Conservation (phyloP, 2,888 invertebrate genomes). For the Diplazon laetatorius region DNA sequence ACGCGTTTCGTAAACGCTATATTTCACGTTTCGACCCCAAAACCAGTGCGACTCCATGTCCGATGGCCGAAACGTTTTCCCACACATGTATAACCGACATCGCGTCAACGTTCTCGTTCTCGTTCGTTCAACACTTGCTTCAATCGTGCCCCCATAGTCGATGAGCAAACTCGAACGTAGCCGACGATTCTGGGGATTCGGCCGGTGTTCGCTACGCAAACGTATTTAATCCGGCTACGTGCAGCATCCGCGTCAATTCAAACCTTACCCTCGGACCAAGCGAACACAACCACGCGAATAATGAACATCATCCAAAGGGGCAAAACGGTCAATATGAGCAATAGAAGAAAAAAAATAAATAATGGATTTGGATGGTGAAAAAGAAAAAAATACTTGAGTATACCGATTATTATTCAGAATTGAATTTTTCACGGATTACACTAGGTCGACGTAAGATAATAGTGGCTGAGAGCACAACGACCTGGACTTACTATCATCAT, state of each 20-base stretch:
- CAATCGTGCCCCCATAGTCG: conserved; percentile 12
- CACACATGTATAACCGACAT: too few species aligned
- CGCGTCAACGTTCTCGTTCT: too few species aligned
- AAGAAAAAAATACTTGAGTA: too few species aligned
- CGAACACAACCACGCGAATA: too few species aligned
- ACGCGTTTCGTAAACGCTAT: conserved; percentile 48
- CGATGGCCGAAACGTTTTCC: conserved; percentile 5
- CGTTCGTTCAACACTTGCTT: conserved; percentile 4
- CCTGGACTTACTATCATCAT: too few species aligned
- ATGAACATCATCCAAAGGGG: conserved; percentile 6
- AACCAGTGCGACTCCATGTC: conserved; percentile 36
- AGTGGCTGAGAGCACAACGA: too few species aligned
- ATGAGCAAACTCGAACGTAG: conserved; percentile 22
- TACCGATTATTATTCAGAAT: too few species aligned
- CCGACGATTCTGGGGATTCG: conserved; percentile 20
- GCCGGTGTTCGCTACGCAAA: conserved; percentile 41
- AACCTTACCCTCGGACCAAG: conserved; percentile 30
- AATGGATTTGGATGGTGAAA: too few species aligned
- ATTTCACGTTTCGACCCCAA: conserved; percentile 50
- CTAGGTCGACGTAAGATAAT: too few species aligned
- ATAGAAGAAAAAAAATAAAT: too few species aligned
- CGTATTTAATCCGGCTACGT: conserved; percentile 54
- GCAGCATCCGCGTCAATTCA: conserved; percentile 28
- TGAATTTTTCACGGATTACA: too few species aligned
- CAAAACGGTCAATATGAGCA: too few species aligned